These are phyloP conservation scores for Procambarus virginalis DNA, from an alignment of 1,140 invertebrate species.

Conservation along the genomic window DNA sequence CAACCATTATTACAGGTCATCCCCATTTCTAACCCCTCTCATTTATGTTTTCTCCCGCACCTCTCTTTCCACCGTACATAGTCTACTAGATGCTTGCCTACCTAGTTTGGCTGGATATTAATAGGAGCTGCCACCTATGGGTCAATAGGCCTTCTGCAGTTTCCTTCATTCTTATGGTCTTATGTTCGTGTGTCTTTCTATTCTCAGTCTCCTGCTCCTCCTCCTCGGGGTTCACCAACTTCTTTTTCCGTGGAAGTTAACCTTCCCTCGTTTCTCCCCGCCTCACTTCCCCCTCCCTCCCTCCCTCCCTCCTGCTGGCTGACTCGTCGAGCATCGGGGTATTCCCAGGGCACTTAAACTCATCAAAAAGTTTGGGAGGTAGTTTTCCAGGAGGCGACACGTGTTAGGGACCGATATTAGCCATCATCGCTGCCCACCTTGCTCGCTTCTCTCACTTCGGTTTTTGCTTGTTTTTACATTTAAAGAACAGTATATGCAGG, in stretches of 20 bases:
- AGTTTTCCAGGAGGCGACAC: background rate
- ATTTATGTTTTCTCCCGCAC: no score
- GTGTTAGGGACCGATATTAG: background rate
- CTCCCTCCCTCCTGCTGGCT: background rate
- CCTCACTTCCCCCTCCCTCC: background rate
- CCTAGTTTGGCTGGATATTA: no score
- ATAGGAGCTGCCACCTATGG: no score
- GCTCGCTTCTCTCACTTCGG: no score
- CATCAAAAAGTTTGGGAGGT: background rate
- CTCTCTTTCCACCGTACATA: no score
- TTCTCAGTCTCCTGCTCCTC: background rate
- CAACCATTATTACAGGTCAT: no score
- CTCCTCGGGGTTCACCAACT: background rate
- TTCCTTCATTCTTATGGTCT: no score
- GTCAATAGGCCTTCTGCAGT: no score
- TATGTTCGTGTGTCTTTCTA: background rate
- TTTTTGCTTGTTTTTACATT: background rate
- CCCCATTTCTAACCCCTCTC: no score
- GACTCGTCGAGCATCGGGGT: background rate
- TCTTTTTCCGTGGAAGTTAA: background rate
- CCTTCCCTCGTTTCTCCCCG: background rate
- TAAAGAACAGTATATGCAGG: background rate
- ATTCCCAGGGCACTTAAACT: conserved; percentile 9
- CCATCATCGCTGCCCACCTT: background rate
- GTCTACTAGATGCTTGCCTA: no score